Percentiles rank a stretch among this genome's conserved stretches.
Evolutionary conservation across 2,888 invertebrate genomes (phyloP).

Genomic region (Sphaerophoria taeniata): DNA sequence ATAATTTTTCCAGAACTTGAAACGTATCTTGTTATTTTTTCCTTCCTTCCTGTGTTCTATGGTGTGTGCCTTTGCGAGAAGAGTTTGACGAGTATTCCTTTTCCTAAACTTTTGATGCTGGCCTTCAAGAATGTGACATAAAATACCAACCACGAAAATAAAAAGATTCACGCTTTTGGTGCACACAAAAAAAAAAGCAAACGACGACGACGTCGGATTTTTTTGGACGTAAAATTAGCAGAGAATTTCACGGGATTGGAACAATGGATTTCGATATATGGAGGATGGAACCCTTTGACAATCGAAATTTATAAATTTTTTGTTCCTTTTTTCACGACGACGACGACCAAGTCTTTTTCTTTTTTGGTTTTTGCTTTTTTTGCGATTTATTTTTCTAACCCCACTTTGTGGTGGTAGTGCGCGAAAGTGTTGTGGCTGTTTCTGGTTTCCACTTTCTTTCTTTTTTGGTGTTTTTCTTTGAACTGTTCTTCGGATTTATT

Average conservation of each 20-base stretch:
- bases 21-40: slow-evolving; percentile 10
- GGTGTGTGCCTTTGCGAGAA: slow-evolving; percentile 16
- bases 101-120: slow-evolving; percentile 28
- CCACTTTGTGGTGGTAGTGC: slow-evolving; percentile 71
- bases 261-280: slow-evolving; percentile 65
- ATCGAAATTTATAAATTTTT: slow-evolving; percentile 59
- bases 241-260: slow-evolving; percentile 72
- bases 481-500: slow-evolving; percentile 43
- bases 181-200: slow-evolving; percentile 49
- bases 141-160: slow-evolving; percentile 48
- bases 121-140: slow-evolving; percentile 60
- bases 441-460: slow-evolving; percentile 48
- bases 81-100: slow-evolving; percentile 8
- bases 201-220: slow-evolving; percentile 49
- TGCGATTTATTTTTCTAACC: slow-evolving; percentile 70
- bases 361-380: slow-evolving; percentile 29
- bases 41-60: background rate
- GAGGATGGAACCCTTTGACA: slow-evolving; percentile 72
- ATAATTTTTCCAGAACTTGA: slow-evolving; percentile 57
- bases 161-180: slow-evolving; percentile 67
- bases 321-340: slow-evolving; percentile 32
- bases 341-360: background rate
- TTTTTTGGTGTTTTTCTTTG: slow-evolving; percentile 66
- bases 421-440: slow-evolving; percentile 72
- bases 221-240: slow-evolving; percentile 43